phyloP scores from a whole-genome alignment of 2,113 vertebrate species.

The Rostratula benghalensis region DNA sequence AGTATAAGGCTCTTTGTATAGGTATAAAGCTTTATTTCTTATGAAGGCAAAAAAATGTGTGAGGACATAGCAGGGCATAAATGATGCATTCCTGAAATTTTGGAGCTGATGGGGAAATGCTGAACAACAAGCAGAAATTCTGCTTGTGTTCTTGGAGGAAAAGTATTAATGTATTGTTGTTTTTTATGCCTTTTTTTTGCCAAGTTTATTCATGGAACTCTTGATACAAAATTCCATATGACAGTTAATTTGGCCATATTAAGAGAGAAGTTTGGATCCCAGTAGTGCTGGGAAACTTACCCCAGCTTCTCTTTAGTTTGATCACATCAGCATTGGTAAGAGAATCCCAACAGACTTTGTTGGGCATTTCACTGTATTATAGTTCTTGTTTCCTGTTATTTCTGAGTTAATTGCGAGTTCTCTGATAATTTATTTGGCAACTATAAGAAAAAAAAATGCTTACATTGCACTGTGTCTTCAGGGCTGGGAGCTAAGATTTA shows the following conservation, averaged over 20 bases:
- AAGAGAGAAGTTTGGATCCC: neutral
- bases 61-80: neutral
- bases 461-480: constrained; percentile 34
- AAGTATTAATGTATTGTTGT: neutral
- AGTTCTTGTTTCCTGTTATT: neutral
- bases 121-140: neutral
- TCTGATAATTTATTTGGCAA: constrained; percentile 44
- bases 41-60: neutral
- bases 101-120: neutral
- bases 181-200: neutral
- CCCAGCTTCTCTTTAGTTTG: neutral
- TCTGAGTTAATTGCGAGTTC: constrained; percentile 45
- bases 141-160: neutral
- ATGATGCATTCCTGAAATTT: neutral
- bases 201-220: neutral
- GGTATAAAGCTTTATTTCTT: neutral
- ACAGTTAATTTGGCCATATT: neutral
- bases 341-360: neutral
- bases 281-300: neutral
- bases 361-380: accelerated
- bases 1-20: neutral
- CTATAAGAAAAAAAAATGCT: constrained; percentile 16
- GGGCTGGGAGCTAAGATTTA: constrained; percentile 37
- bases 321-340: neutral
- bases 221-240: neutral